Base-by-base conservation (phyloP, 2,797 vertebrate species). In the Sebastes minor region DNA sequence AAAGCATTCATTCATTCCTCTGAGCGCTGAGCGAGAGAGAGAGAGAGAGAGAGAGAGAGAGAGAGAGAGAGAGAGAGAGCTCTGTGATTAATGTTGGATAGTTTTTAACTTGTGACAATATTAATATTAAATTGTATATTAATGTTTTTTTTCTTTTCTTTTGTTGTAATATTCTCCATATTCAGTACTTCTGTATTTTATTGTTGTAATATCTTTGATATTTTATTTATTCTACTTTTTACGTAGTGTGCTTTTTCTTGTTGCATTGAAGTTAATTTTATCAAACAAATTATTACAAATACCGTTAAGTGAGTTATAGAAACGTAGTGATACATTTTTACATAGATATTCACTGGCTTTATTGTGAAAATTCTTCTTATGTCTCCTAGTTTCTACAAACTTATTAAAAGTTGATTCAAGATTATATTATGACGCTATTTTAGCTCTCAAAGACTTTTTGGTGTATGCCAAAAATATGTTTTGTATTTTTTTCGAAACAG, bases 51-150 rank as follows among this genome's bases (percentile, higher is more conserved):
- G 33, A 35, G 11, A 35, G 32, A 33, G 33, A 11, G 32, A 13
- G 12, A 38, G 35, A 33, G 33, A 33, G 32, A 38, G 38, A 42
- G 13, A 38, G 35, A 38, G 33, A 61, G 22, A 27, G 55, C 28
- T 30, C 59, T 27, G 9, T 74, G 25, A 82, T 80, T 64, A 64
- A 74, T 53, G 57, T 75, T 66, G 76, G 11, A 84, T 38, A 6
- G 8, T n/a, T 75, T 18, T 66, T 2, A 78, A 25, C 28, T 22
- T 20, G 5, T 66, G 61, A 20, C 20, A 9, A n/a, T 52, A n/a
- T 52, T 52, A 52, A 52, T 20, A 52, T 74, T 30, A 66, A 14
- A 13, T 27, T 14, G 11, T 14, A 70, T 42, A 35, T 20, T 35
- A 75, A 74, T n/a, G 9, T 3, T 12, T 23, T 22, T 20, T 22